phyloP scores from a whole-genome alignment of 2,797 vertebrate genomes.

The Falco rusticolus region DNA sequence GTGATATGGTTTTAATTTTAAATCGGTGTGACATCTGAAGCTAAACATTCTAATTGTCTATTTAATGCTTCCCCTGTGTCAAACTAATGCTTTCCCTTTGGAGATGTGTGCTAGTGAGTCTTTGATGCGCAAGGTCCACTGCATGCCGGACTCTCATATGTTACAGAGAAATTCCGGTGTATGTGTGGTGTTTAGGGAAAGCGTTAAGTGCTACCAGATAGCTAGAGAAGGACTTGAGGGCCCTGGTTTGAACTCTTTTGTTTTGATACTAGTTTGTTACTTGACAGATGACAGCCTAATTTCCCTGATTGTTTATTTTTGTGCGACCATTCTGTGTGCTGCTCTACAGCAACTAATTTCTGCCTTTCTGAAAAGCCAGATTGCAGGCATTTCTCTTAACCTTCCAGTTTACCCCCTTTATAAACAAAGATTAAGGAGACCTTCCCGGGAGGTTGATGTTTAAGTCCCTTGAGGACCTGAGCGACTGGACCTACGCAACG shows the following conservation, averaged over 20 bases:
- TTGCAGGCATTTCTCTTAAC: not conserved
- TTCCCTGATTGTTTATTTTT: constrained; percentile 12
- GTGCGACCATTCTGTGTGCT: not conserved
- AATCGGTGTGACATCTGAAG: not conserved
- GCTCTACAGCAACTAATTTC: not conserved
- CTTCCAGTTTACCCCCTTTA: constrained; percentile 11
- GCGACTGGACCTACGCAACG: accelerated
- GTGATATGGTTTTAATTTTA: not conserved
- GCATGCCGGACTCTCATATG: not conserved
- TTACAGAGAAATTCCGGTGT: not conserved
- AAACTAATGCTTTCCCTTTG: not conserved
- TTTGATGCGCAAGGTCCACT: not conserved
- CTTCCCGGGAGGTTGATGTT: not conserved
- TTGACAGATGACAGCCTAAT: constrained; percentile 4
- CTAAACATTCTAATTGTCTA: not conserved
- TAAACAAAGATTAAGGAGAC: constrained; percentile 21
- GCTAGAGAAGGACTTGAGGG: not conserved
- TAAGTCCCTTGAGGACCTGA: not conserved
- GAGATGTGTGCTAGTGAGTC: not conserved
- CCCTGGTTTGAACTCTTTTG: not conserved
- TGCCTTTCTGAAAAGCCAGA: not conserved
- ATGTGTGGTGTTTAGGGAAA: not conserved
- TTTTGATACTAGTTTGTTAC: not conserved
- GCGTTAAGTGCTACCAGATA: not conserved
- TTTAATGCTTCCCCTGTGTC: not conserved